Base-by-base conservation (phyloP, 2,797 vertebrate species). In the Parambassis ranga region DNA sequence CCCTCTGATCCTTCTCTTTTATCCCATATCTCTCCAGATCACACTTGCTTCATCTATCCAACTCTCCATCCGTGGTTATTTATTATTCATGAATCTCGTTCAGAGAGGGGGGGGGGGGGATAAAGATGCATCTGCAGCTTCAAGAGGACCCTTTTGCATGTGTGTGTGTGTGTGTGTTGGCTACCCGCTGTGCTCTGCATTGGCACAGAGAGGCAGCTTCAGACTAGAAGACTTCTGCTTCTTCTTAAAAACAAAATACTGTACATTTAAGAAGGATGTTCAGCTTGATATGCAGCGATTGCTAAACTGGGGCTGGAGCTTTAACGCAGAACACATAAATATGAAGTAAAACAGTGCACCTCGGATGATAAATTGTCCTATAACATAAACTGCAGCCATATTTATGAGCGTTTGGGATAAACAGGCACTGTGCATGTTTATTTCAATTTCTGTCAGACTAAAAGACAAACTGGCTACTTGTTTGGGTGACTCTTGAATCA, bases 41-140 rank as follows among this genome's bases (percentile, higher is more conserved):
- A 33, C 37, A 36, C 52, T 55, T 51, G 16, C 31, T 71, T 56
- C 24, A 52, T 71, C 57, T 24, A 5, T 58, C 64, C 46, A 61
- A 65, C 65, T 61, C 63, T 60, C 49, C 38, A 24, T 57, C 43
- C 20, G 1, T 28, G 48, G 18, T 53, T 42, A 60, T 85, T 70
- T 73, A 86, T 87, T 79, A 87, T 90, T 84, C 76, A 88, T 86
- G 76, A 78, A 62, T 39, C 49, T 64, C 47, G 44, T 72, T 77
- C 46, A 41, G 33, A 59, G 65, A 43, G 52, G 27, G 43, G 14
- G 43, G 58, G 58, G 31, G 55, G 64, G 48, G 32, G 65, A 63
- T 56, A 59, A 66, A 71, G 68, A 76, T 66, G 57, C 74, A 72
- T 77, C 65, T 59, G 63, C 38, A 72, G 73, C 72, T 59, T 72